Conservation (phyloP, 2,888 invertebrate genomes). For the Cabera pusaria region DNA sequence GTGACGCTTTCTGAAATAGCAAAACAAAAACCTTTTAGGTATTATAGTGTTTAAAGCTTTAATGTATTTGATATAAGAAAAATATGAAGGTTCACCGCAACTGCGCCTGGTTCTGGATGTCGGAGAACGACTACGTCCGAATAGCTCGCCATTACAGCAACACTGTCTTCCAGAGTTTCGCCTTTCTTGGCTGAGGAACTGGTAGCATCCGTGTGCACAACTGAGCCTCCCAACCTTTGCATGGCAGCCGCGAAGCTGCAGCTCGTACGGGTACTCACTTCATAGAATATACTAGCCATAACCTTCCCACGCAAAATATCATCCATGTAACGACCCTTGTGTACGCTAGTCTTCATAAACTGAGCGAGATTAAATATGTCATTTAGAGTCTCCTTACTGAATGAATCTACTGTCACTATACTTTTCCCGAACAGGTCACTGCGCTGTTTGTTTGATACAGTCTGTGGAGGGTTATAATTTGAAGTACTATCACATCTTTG, state of each 20-base stretch:
- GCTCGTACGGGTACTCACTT: slow-evolving; percentile 97
- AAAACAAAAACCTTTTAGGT: slow-evolving; percentile 1
- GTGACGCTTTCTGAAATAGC: slow-evolving; percentile 89
- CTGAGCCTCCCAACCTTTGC: slow-evolving; percentile 96
- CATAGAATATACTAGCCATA: slow-evolving; percentile 98
- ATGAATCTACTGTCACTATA: slow-evolving; percentile 92
- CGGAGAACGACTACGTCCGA: slow-evolving; percentile 96
- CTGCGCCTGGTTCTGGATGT: slow-evolving; percentile 96
- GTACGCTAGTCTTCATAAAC: slow-evolving; percentile 90
- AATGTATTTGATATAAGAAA: neutral
- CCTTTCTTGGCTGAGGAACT: slow-evolving; percentile 98
- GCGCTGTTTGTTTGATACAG: slow-evolving; percentile 70
- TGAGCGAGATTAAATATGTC: slow-evolving; percentile 97
- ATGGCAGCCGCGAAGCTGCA: slow-evolving; percentile 98
- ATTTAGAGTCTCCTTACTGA: slow-evolving; percentile 94
- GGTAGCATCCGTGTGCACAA: slow-evolving; percentile 94
- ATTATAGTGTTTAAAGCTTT: too few relatives aligned
- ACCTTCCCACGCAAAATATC: slow-evolving; percentile 95
- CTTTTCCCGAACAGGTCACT: slow-evolving; percentile 87
- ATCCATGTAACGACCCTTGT: slow-evolving; percentile 92
- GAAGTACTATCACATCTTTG: slow-evolving; percentile 84
- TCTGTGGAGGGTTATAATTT: slow-evolving; percentile 67
- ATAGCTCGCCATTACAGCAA: slow-evolving; percentile 95
- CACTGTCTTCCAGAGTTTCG: slow-evolving; percentile 95
- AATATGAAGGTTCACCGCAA: slow-evolving; percentile 84